Evolutionary conservation across 2,888 invertebrate species (phyloP), one percentile per base, ranked within the genome.

Genomic region (Luperina testacea): DNA sequence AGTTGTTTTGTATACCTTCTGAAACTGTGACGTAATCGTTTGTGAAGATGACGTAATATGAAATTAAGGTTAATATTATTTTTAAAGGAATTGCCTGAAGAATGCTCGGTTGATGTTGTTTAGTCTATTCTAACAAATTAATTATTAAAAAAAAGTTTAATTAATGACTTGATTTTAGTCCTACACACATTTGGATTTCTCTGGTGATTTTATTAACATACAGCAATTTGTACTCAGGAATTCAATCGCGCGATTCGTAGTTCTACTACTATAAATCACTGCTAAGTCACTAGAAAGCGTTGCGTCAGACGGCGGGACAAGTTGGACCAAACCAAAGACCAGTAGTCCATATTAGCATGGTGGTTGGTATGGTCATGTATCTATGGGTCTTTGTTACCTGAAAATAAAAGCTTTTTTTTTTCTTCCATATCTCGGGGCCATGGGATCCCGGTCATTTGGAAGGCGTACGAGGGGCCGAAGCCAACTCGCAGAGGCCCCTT

Each of bases 1-100:
- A 91, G 92, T 93, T 92, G 92, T 92, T 92, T 91, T 88, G 90
- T 90, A 86, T 88, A 87, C 85, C 81, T 45, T 65, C 69, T 85
- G 70, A 86, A 83, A 78, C 72, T 75, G 74, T 86, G 81, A 84
- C 77, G 80, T 83, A 48, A 81, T 51, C 32, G 38, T 27, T 68
- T 24, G 17, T 67, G 0, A 42, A 1, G 0, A 67, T 68, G 38
- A 64, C 13, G 70, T 77, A 45, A 82, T 59, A 9, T n/a, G 2
- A 2, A 69, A 53, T 61, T 48, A 32, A 15, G 2, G 2, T 17
- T 48, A 9, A 2, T 11, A 32, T 64, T 8, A n/a, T 45, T 53
- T 38, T 32, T 20, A 32, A 38, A 13, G 15, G 6, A 74, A 72
- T 38, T 13, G 9, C 6, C 7, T 24, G 20, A 20, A 32, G 4